These are phyloP conservation scores for Choristoneura fumiferana DNA, from an alignment of 1,140 invertebrate species.

Conservation along the genomic window DNA sequence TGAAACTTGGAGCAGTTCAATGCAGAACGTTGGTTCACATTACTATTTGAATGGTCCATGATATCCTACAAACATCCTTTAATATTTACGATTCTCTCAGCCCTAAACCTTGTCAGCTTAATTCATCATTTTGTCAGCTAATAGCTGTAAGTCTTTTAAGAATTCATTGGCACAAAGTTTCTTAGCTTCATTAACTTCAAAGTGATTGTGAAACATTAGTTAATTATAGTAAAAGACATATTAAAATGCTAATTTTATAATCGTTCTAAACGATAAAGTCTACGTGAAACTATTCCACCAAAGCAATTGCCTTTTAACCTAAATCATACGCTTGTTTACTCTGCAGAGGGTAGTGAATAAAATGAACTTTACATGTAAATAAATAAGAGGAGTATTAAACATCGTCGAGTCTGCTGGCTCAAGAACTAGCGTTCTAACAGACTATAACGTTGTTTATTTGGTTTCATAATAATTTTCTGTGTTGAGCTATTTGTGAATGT, in stretches of 20 bases:
- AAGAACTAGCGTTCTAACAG: conserved; percentile 73
- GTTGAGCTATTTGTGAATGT: neutral
- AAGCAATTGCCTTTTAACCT: conserved; percentile 33
- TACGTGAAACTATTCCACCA: conserved; percentile 45
- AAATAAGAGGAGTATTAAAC: conserved; percentile 41
- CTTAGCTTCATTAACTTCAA: too few relatives aligned
- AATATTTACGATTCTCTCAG: too few relatives aligned
- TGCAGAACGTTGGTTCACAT: too few relatives aligned
- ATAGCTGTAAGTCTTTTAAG: conserved; percentile 19
- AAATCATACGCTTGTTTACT: neutral
- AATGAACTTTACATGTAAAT: conserved; percentile 13
- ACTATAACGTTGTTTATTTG: conserved; percentile 63
- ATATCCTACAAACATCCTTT: too few relatives aligned
- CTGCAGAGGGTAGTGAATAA: neutral
- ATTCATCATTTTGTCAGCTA: neutral
- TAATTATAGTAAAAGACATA: too few relatives aligned
- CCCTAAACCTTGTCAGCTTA: too few relatives aligned
- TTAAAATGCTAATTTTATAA: too few relatives aligned
- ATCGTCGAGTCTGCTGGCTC: conserved; percentile 73
- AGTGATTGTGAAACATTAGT: too few relatives aligned
- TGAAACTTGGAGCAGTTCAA: too few relatives aligned
- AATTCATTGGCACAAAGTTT: conserved; percentile 31
- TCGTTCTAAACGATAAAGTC: conserved; percentile 3
- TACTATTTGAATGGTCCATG: too few relatives aligned
- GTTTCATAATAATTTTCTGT: neutral